These are phyloP conservation scores for Oxystoma pomonae DNA, from an alignment of 2,888 invertebrate species.

Conservation along the genomic window DNA sequence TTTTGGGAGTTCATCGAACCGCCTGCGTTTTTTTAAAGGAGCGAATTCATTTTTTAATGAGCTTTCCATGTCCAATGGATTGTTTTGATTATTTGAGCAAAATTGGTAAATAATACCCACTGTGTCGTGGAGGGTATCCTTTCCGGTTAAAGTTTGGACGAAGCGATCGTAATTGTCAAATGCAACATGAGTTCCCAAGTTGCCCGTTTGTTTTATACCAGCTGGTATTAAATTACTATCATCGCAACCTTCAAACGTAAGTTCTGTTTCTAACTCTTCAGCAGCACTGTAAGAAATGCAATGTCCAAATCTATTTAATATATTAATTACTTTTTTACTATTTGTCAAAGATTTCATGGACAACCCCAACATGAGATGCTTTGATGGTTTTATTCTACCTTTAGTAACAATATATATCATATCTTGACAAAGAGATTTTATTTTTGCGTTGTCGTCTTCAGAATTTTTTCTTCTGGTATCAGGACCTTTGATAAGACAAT, in stretches of 20 bases:
- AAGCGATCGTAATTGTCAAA: slow-evolving; percentile 26
- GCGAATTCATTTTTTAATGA: neutral
- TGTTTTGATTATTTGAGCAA: slow-evolving; percentile 8
- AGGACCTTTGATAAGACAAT: neutral
- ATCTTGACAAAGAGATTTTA: slow-evolving; percentile 10
- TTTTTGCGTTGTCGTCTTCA: neutral
- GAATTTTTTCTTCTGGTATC: neutral
- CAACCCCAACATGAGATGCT: slow-evolving; percentile 21
- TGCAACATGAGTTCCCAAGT: slow-evolving; percentile 19
- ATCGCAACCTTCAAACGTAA: slow-evolving; percentile 14
- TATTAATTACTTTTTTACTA: slow-evolving; percentile 19
- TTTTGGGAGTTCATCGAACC: slow-evolving; percentile 8
- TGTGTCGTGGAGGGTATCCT: slow-evolving; percentile 25
- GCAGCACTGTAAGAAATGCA: slow-evolving; percentile 16
- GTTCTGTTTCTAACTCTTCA: slow-evolving; percentile 25
- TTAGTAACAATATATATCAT: slow-evolving; percentile 19
- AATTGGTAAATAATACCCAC: slow-evolving; percentile 24
- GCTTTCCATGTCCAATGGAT: neutral
- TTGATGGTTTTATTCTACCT: slow-evolving; percentile 18
- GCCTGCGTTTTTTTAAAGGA: slow-evolving; percentile 5
- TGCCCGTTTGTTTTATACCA: slow-evolving; percentile 9
- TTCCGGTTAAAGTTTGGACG: slow-evolving; percentile 22
- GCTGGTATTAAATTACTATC: slow-evolving; percentile 16
- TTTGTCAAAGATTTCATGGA: slow-evolving; percentile 20
- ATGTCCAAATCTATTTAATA: slow-evolving; percentile 22